Base-by-base conservation (phyloP, 2,113 vertebrate species). In the Aptenodytes forsteri region DNA sequence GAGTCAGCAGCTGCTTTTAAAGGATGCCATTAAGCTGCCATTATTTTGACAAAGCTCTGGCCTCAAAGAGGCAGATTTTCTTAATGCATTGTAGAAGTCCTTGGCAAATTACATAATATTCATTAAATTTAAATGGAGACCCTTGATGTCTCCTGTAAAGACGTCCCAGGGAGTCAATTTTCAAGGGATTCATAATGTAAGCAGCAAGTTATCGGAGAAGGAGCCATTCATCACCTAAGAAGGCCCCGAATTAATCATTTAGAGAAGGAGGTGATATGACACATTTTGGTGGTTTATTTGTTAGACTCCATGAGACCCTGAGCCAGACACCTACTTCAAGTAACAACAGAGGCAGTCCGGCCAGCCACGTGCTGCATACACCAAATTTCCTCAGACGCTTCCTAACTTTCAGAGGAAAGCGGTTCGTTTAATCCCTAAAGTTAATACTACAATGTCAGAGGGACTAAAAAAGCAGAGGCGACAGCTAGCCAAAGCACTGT, bases 401-500 rank as follows among this genome's bases (percentile, higher is more conserved):
- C 77, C 90, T 5, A 65, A 34, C 55, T 38, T 87, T 21, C 58
- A 58, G 21, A 52, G 50, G 72, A 27, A 90, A 23, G 44, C 9
- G 75, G 81, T 38, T 89, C 7, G 1, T 76, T 88, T 54, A 90
- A 62, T 84, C 67, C 73, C 66, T 69, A 3, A 85, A 78, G 55
- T 61, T 54, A 75, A 69, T 11, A 32, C 49, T 27, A 11, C 62
- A 46, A 13, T 3, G 70, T 69, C 83, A 66, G 38, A 42, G 61
- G 62, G 73, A 88, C 61, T 65, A 9, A 29, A 73, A 58, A 49
- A 80, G 56, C 59, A 47, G 65, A 91, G 90, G 94, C 89, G 97
- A 97, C 97, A 98, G 98, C 94, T 97, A 98, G 97, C 92, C 96
- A 78, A 92, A 93, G 98, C 88, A 91, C 91, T 59, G 40, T 52